Evolutionary conservation across 2,113 vertebrate species (phyloP).

Genomic region (Dinomys branickii): DNA sequence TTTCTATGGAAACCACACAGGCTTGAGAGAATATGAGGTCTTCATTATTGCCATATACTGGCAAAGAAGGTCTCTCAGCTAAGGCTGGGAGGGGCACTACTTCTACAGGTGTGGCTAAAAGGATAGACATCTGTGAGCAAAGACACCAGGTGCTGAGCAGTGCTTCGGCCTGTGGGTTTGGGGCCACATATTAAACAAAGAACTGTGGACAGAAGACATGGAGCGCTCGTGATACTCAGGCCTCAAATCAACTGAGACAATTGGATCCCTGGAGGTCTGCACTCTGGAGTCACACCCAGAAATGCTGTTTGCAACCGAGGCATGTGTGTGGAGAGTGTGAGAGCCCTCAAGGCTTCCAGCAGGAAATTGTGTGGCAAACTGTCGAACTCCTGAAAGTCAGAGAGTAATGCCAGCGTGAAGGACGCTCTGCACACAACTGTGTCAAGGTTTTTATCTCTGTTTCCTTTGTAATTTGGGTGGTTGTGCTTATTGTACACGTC

Average conservation of each 20-base stretch:
- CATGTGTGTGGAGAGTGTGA: not conserved
- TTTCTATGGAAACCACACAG: not conserved
- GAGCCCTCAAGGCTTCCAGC: not conserved
- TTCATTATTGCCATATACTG: not conserved
- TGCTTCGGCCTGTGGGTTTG: not conserved
- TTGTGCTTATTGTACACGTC: not conserved
- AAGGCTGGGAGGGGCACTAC: not conserved
- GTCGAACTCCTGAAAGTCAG: not conserved
- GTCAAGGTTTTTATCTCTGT: not conserved
- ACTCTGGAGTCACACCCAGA: not conserved
- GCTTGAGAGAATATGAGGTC: not conserved
- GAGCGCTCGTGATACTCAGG: not conserved
- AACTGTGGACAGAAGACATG: not conserved
- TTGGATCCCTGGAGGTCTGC: not conserved
- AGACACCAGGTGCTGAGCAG: not conserved
- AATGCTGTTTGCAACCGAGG: not conserved
- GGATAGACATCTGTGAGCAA: not conserved
- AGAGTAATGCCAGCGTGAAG: not conserved
- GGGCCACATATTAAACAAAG: not conserved
- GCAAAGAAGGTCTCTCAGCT: not conserved
- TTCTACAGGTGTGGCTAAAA: not conserved
- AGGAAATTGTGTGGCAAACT: not conserved
- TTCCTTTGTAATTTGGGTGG: not conserved
- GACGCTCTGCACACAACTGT: too few species aligned
- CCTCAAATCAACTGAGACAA: not conserved